phyloP scores from a whole-genome alignment of 2,888 invertebrate genomes.

The Monochamus alternatus region DNA sequence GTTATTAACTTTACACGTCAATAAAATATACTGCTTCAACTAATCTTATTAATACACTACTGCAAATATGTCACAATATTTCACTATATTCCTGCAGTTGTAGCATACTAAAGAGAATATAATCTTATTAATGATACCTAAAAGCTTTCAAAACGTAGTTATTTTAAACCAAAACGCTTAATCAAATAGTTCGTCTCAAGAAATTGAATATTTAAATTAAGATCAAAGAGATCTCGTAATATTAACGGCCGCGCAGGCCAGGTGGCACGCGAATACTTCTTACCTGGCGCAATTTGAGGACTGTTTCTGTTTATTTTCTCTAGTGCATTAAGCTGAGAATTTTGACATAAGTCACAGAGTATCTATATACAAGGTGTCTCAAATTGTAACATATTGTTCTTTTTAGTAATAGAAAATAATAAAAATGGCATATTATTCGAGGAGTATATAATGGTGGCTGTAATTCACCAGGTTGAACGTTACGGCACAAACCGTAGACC shows the following conservation, averaged over 20 bases:
- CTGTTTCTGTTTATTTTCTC: no score
- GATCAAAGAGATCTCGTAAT: conserved; percentile 11
- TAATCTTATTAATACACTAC: not conserved
- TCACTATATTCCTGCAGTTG: not conserved
- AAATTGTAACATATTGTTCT: no score
- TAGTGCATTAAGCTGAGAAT: no score
- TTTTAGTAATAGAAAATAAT: no score
- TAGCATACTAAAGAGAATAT: conserved; percentile 3
- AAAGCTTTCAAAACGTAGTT: conserved; percentile 25
- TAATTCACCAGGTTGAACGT: no score
- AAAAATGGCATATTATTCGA: no score
- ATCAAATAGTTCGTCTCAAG: conserved; percentile 19
- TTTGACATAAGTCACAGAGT: no score
- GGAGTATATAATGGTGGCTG: no score
- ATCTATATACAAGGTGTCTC: no score
- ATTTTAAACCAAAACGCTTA: conserved; percentile 10
- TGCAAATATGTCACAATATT: not conserved
- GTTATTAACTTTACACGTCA: not conserved
- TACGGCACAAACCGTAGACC: no score
- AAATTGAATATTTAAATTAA: conserved; percentile 27
- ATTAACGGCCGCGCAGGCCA: conserved; percentile 3
- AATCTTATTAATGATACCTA: conserved; percentile 4
- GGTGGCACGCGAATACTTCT: conserved; percentile 26
- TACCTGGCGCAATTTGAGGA: conserved; percentile 7
- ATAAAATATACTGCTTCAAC: not conserved